Evolutionary conservation across 92 coral and sea anemone species (phyloP), one percentile per base, ranked within the genome.

Genomic region (Isaurus tuberculatus): DNA sequence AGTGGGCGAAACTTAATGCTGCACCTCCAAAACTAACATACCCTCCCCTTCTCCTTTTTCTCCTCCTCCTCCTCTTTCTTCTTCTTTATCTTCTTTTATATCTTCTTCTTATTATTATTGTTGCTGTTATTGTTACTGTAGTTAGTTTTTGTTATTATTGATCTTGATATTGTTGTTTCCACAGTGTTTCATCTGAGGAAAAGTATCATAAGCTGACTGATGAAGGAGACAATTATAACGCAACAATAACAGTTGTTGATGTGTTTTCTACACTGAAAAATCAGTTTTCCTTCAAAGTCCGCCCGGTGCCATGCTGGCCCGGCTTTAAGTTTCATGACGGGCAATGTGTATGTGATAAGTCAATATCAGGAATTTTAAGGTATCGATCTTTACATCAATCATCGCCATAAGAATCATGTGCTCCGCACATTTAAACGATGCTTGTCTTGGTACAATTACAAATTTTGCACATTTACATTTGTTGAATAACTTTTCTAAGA

Each of bases 281-380:
- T 48, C 79, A 90, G 58, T 93, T 83, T 72, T 60, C 85, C 34
- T 91, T 93, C 29, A 84, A 74, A 32, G 71, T 93, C 27, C 78
- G 79, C 37, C 72, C 93, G 10, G 67, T 93, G 26, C 95, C 94
- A 16, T 96, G 98, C 51, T 49, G 91, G 64, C 98, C 98, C 8
- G 98, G 98, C 36, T 94, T 92, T 74, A 68, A 73, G 72, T 92
- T 91, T 57, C 23, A 88, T 20, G 71, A 80, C 42, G 78, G 71
- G 8, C 51, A 58, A 51, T 96, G 98, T 15, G 85, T 66, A 25
- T 96, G 98, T 72, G 91, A 96, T 72, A 88, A 69, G 31, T 55
- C 64, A 29, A 77, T 57, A 48, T 46, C 86, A 29, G 80, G 89
- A 17, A 64, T 89, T 26, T 17, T 85, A 36, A 71, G 86, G 92